Conservation (phyloP, 2,888 invertebrate genomes). For the Itoplectis maculator region DNA sequence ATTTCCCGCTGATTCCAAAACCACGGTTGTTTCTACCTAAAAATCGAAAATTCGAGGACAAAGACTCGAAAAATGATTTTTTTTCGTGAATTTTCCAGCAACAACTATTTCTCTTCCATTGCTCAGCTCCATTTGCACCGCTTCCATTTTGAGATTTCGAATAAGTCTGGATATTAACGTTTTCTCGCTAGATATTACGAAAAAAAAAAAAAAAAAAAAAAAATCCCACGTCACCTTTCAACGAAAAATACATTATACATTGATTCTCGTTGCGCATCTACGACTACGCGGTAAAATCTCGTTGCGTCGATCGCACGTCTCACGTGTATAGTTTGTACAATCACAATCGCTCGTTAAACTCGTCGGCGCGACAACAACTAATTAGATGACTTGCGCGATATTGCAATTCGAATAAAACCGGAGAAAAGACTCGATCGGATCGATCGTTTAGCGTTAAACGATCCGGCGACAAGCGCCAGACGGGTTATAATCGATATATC, state of each 20-base stretch:
- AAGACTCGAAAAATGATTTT: too few species aligned
- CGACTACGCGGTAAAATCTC: constrained; percentile 5
- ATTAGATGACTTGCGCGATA: constrained; percentile 60
- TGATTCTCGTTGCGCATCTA: not conserved
- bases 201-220: too few species aligned
- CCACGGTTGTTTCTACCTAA: too few species aligned
- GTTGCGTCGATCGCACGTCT: too few species aligned
- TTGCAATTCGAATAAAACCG: constrained; percentile 42
- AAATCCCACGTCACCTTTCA: not conserved
- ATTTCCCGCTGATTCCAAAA: too few species aligned
- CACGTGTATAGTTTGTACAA: not conserved
- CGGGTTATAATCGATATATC: constrained; percentile 17
- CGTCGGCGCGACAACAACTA: constrained; percentile 16
- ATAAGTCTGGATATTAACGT: too few species aligned
- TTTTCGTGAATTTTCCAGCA: too few species aligned
- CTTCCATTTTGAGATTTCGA: too few species aligned
- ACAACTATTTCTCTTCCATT: too few species aligned
- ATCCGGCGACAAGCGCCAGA: not conserved
- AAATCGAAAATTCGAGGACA: too few species aligned
- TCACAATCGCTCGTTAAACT: not conserved
- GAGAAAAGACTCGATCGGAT: not conserved
- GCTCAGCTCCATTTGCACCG: too few species aligned
- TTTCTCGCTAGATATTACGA: too few species aligned
- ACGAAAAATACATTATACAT: not conserved
- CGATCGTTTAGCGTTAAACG: constrained; percentile 45